Evolutionary conservation across 2,888 invertebrate species (phyloP).

Genomic region (Helicoverpa assulta): DNA sequence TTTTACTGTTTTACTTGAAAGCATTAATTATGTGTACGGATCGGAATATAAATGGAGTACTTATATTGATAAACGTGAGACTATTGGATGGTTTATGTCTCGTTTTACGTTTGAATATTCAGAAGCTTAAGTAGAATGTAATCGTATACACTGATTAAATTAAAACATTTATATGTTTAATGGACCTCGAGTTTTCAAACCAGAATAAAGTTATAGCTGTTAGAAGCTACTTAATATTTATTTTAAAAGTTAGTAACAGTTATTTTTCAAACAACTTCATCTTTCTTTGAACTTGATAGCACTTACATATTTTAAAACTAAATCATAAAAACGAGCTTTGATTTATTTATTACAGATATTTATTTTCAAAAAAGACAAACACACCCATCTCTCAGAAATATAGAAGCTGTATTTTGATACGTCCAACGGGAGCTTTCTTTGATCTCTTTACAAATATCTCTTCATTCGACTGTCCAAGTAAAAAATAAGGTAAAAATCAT

Average conservation of each 20-base stretch:
- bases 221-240: not conserved
- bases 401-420: conserved; percentile 4
- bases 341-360: not conserved
- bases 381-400: not conserved
- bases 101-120: conserved; percentile 27
- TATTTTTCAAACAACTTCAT: not conserved
- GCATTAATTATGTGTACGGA: conserved; percentile 24
- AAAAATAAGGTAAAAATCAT: conserved; percentile 35
- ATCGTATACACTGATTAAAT: not conserved
- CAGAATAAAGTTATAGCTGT: not conserved
- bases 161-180: not conserved
- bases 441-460: conserved; percentile 31
- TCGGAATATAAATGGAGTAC: conserved; percentile 53
- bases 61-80: conserved; percentile 39
- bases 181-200: not conserved
- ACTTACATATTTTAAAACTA: not conserved
- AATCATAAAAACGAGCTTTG: not conserved
- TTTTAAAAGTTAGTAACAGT: not conserved
- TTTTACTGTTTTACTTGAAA: conserved; percentile 25
- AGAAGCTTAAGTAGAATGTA: conserved; percentile 10
- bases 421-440: conserved; percentile 19
- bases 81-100: conserved; percentile 14
- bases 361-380: not conserved
- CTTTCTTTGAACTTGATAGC: not conserved
- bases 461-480: conserved; percentile 18